Percentiles rank a stretch among this genome's conserved stretches.
phyloP scores from a whole-genome alignment of 2,113 vertebrate species.

The Siphamia tubifer region DNA sequence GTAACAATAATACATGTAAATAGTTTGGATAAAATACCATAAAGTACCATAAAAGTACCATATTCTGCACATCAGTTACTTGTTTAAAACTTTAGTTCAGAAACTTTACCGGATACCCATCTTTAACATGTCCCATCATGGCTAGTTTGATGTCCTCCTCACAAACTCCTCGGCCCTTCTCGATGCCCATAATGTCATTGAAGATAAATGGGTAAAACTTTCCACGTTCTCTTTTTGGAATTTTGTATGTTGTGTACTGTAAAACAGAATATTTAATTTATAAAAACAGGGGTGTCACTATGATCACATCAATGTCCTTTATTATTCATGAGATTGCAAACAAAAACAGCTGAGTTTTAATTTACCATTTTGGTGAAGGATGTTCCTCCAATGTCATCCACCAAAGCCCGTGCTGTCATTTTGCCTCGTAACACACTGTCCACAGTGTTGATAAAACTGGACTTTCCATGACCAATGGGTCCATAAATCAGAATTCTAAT shows the following conservation, averaged over 20 bases:
- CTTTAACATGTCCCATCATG: constrained; percentile 31
- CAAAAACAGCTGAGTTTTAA: too few relatives aligned
- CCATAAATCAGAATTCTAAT: constrained; percentile 46
- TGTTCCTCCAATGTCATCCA: fast-evolving
- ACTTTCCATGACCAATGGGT: constrained; percentile 30
- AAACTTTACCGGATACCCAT: constrained; percentile 20
- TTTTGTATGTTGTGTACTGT: constrained; percentile 33
- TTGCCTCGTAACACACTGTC: constrained; percentile 5
- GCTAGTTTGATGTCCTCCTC: constrained; percentile 26
- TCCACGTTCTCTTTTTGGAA: background rate
- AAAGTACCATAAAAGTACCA: too few relatives aligned
- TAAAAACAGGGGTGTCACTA: too few relatives aligned
- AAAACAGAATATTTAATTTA: too few relatives aligned
- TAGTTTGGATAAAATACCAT: too few relatives aligned
- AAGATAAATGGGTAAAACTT: background rate
- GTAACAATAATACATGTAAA: too few relatives aligned
- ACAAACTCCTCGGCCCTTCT: background rate
- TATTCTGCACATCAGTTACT: too few relatives aligned
- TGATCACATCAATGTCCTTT: background rate
- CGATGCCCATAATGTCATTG: constrained; percentile 48
- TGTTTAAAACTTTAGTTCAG: too few relatives aligned
- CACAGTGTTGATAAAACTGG: constrained; percentile 60
- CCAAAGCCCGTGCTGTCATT: background rate
- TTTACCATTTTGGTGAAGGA: constrained; percentile 20
- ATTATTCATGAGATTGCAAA: too few relatives aligned